Percentiles rank a stretch among this genome's conserved stretches.
Conservation (phyloP, 2,113 vertebrate genomes). For the Amia ocellicauda region DNA sequence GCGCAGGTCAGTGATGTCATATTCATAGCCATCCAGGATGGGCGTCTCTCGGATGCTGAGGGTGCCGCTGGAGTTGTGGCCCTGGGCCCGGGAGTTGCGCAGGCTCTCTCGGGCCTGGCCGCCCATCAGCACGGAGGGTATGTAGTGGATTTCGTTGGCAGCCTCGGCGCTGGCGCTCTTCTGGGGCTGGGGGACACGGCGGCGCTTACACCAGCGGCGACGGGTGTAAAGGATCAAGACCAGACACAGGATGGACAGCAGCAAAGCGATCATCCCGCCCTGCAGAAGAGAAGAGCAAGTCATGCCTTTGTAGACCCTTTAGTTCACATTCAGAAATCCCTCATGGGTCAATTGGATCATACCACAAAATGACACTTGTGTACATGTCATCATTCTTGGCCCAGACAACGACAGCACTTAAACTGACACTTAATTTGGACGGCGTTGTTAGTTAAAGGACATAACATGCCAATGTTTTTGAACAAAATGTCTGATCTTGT, state of each 20-base stretch:
- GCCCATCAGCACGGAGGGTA: conserved; percentile 93
- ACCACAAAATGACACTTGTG: too few relatives aligned
- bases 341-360: too few relatives aligned
- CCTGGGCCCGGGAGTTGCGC: conserved; percentile 89
- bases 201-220: conserved; percentile 93
- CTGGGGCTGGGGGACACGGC: conserved; percentile 94
- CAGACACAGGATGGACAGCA: conserved; percentile 92
- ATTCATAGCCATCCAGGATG: conserved; percentile 96
- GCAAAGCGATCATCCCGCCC: conserved; percentile 97
- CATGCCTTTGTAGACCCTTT: too few relatives aligned
- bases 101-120: conserved; percentile 93
- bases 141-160: conserved; percentile 98
- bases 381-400: too few relatives aligned
- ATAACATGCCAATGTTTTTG: too few relatives aligned
- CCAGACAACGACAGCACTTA: too few relatives aligned
- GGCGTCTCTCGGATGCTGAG: conserved; percentile 96
- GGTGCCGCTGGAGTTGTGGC: conserved; percentile 90
- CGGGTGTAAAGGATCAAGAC: conserved; percentile 96
- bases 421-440: too few relatives aligned
- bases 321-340: too few relatives aligned
- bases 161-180: conserved; percentile 96
- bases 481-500: too few relatives aligned
- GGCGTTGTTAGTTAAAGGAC: too few relatives aligned
- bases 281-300: conserved; percentile 40
- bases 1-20: conserved; percentile 92